Percentiles rank a stretch among this genome's conserved stretches.
These are phyloP conservation scores for Pygocentrus nattereri DNA, from an alignment of 2,797 vertebrate genomes.

Conservation along the genomic window DNA sequence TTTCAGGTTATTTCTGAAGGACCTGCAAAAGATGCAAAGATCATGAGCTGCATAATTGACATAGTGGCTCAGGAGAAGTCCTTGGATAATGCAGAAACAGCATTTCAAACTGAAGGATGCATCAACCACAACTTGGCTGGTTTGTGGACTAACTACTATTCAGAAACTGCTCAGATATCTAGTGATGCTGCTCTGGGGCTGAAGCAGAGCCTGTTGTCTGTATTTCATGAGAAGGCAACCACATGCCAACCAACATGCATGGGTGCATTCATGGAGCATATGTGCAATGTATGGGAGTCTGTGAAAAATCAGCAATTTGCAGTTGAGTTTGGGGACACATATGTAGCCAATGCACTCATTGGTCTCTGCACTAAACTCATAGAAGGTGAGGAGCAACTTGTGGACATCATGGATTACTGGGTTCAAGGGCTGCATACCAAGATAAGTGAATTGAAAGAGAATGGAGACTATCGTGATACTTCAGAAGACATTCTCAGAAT, in stretches of 20 bases:
- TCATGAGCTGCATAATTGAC: constrained; percentile 67
- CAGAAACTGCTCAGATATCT: constrained; percentile 75
- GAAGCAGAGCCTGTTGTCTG: constrained; percentile 77
- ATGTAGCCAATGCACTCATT: constrained; percentile 73
- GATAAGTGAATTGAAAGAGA: constrained; percentile 59
- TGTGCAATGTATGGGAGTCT: constrained; percentile 77
- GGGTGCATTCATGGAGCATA: constrained; percentile 75
- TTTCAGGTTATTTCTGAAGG: constrained; percentile 71
- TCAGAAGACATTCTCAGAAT: constrained; percentile 57
- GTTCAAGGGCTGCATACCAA: constrained; percentile 61
- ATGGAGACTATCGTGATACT: not conserved
- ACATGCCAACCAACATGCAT: constrained; percentile 68
- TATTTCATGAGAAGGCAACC: constrained; percentile 70
- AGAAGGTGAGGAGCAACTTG: constrained; percentile 66
- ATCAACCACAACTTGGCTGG: constrained; percentile 73
- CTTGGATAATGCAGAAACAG: constrained; percentile 17
- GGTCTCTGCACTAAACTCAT: constrained; percentile 73
- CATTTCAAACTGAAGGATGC: constrained; percentile 45
- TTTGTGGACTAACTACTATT: constrained; percentile 75
- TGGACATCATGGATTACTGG: constrained; percentile 71
- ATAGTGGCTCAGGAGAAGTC: constrained; percentile 58
- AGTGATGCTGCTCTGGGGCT: constrained; percentile 76
- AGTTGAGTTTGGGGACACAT: constrained; percentile 71
- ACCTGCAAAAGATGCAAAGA: constrained; percentile 65
- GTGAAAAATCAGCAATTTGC: constrained; percentile 71